phyloP scores from a whole-genome alignment of 1,140 invertebrate species.

The Oryctes rhinoceros region DNA sequence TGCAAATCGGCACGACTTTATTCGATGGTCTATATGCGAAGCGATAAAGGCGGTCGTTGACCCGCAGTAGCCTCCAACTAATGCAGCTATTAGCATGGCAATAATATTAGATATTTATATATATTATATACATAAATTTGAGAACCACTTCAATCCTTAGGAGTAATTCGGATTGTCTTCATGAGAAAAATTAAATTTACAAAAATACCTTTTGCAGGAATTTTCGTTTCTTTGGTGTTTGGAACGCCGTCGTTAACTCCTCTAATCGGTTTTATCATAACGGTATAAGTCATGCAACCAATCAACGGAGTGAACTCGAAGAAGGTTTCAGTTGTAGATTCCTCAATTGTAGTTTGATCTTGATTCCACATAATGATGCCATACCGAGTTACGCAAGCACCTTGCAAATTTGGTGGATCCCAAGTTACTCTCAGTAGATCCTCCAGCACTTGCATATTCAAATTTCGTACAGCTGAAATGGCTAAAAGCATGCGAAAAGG shows the following conservation, averaged over 20 bases:
- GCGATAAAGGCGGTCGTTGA: too few relatives aligned
- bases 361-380: constrained; percentile 6
- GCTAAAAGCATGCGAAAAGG: background rate
- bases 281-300: background rate
- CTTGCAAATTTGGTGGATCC: background rate
- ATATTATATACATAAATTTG: too few relatives aligned
- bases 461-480: background rate
- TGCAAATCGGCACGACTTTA: too few relatives aligned
- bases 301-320: background rate
- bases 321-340: background rate
- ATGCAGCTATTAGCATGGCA: too few relatives aligned
- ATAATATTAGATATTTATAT: too few relatives aligned
- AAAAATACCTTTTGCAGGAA: background rate
- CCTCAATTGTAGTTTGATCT: background rate
- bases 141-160: too few relatives aligned
- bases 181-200: too few relatives aligned
- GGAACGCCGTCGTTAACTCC: background rate
- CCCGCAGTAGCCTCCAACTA: too few relatives aligned
- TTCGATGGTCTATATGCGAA: too few relatives aligned
- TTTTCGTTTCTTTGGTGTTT: background rate
- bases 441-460: background rate
- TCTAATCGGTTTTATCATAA: background rate
- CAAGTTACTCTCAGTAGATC: background rate
- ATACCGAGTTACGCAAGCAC: background rate
- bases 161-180: too few relatives aligned